These are phyloP conservation scores for Triops longicaudatus DNA, from an alignment of 1,140 invertebrate species.

Conservation along the genomic window DNA sequence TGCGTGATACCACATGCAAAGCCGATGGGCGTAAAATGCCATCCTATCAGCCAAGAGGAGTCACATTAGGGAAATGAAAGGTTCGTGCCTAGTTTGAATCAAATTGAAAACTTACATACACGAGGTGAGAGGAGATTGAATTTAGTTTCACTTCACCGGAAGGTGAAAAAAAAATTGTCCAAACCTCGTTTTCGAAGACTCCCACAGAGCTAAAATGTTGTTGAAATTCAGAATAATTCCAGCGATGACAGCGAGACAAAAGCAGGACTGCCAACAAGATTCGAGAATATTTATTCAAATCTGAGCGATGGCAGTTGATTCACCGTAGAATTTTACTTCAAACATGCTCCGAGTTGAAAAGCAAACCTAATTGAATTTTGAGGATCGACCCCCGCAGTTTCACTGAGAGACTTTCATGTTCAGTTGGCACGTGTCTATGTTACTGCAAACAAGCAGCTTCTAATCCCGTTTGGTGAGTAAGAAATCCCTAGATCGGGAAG, in stretches of 20 bases:
- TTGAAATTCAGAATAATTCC: not conserved
- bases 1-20: conserved; percentile 18
- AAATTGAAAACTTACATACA: not conserved
- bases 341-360: not conserved
- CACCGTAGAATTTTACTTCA: not conserved
- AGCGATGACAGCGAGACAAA: too few relatives aligned
- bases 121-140: not conserved
- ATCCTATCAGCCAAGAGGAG: not conserved
- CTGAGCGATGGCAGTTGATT: not conserved
- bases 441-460: too few relatives aligned
- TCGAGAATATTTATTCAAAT: not conserved
- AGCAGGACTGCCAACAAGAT: not conserved
- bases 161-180: not conserved
- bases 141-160: not conserved
- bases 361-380: not conserved
- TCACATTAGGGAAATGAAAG: not conserved
- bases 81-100: not conserved
- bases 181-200: not conserved
- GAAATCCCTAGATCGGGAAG: too few relatives aligned
- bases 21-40: not conserved
- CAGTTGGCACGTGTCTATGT: too few relatives aligned
- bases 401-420: too few relatives aligned
- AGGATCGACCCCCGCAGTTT: too few relatives aligned
- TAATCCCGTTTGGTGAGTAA: too few relatives aligned
- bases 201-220: not conserved